phyloP scores from a whole-genome alignment of 2,888 invertebrate genomes.

The Adelphocoris suturalis region DNA sequence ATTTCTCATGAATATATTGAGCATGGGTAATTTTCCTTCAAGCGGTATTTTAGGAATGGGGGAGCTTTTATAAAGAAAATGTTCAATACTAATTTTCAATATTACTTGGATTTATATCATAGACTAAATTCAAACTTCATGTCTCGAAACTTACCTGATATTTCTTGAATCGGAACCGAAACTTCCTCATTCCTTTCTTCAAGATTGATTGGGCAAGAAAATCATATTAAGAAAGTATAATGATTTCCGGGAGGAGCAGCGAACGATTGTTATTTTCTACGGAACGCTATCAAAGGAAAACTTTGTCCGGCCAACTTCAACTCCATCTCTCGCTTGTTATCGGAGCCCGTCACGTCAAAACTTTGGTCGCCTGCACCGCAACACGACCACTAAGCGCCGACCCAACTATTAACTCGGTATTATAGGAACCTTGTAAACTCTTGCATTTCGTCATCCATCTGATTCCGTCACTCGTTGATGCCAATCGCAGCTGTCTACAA shows the following conservation, averaged over 20 bases:
- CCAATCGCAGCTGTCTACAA: neutral
- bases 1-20: too few relatives aligned
- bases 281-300: neutral
- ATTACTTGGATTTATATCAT: too few relatives aligned
- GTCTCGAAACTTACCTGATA: too few relatives aligned
- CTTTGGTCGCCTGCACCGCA: neutral
- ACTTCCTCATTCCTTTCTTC: too few relatives aligned
- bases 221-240: neutral
- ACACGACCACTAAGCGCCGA: neutral
- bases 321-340: slow-evolving; percentile 29
- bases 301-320: neutral
- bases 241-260: neutral
- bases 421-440: slow-evolving; percentile 2
- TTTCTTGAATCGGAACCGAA: too few relatives aligned
- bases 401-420: neutral
- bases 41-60: too few relatives aligned
- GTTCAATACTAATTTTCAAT: too few relatives aligned
- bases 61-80: too few relatives aligned
- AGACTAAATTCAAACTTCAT: too few relatives aligned
- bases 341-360: slow-evolving; percentile 3
- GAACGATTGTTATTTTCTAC: neutral
- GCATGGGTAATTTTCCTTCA: too few relatives aligned
- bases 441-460: neutral
- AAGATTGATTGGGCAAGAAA: too few relatives aligned
- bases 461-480: neutral